These are phyloP conservation scores for Diarsia rubi DNA, from an alignment of 2,888 invertebrate species.

Conservation along the genomic window DNA sequence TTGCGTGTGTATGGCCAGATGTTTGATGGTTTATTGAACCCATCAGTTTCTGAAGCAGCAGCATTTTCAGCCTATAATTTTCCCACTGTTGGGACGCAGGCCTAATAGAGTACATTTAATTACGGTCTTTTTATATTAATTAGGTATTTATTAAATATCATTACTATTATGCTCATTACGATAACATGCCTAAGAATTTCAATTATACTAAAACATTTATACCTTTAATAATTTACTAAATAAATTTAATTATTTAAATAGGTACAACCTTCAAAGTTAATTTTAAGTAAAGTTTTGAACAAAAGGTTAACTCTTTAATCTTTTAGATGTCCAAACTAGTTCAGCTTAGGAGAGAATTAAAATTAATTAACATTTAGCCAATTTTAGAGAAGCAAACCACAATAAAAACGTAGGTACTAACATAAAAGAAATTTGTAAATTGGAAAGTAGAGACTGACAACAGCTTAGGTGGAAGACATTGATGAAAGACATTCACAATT, in stretches of 20 bases:
- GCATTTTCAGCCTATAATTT: no score
- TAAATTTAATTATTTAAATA: constrained; percentile 63
- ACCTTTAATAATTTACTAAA: constrained; percentile 25
- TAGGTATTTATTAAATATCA: background rate
- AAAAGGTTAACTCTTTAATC: constrained; percentile 51
- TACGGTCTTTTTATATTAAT: no score
- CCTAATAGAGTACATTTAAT: no score
- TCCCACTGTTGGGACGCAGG: no score
- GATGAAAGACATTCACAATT: background rate
- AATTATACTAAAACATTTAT: constrained; percentile 10
- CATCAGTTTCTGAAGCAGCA: no score
- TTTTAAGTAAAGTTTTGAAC: constrained; percentile 45
- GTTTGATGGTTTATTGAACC: background rate
- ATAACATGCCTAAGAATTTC: constrained; percentile 4
- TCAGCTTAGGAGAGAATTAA: constrained; percentile 28
- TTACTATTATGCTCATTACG: background rate
- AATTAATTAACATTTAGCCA: constrained; percentile 46
- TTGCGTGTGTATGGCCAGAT: background rate
- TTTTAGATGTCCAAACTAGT: constrained; percentile 49
- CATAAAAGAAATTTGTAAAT: constrained; percentile 19
- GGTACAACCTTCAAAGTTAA: constrained; percentile 58
- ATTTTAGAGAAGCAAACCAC: background rate
- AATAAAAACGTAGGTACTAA: background rate
- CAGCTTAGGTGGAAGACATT: background rate
- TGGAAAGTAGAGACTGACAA: background rate